Evolutionary conservation across 1,140 invertebrate species (phyloP), one percentile per base, ranked within the genome.

Genomic region (Drosophila willistoni): DNA sequence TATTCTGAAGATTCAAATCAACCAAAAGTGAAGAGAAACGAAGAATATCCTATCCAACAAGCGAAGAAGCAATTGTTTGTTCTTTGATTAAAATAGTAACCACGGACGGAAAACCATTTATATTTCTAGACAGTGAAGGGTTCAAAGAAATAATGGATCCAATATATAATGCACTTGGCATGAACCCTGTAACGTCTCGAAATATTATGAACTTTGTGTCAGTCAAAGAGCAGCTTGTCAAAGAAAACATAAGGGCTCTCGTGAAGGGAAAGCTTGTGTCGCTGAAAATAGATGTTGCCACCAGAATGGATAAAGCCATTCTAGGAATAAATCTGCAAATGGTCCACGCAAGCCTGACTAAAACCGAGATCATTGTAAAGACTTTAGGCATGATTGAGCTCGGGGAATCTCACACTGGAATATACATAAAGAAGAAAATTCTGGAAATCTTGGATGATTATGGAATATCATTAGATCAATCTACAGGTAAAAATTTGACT

Each of bases 161-260:
- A n/a, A n/a, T n/a, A n/a, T 65, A 65, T n/a, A n/a, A n/a, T n/a
- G n/a, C n/a, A n/a, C 34, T 34, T 34, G 34, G 34, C 34, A 34
- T 34, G 34, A 64, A 33, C 51, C 29, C 51, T 41, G 3, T 62
- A 10, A 74, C 72, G 5, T 74, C 63, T 2, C 5, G 60, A 19
- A 68, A 68, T n/a, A 73, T 73, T 39, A 73, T 73, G 42, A 73
- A 36, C 36, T 68, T 68, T 39, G 41, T 73, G 41, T 59, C 59
- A n/a, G 42, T 36, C 5, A 61, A 60, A 64, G 66, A 69, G 34
- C 55, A 71, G 42, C 5, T 13, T 34, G 14, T 65, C 44, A 72
- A 74, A 63, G 51, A 70, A 3, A 34, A 51, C 67, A 62, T 61
- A 33, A 56, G 19, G 41, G 22, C 33, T 22, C 13, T 62, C 36